Conservation (phyloP, 2,113 vertebrate species). For the Axis porcinus region DNA sequence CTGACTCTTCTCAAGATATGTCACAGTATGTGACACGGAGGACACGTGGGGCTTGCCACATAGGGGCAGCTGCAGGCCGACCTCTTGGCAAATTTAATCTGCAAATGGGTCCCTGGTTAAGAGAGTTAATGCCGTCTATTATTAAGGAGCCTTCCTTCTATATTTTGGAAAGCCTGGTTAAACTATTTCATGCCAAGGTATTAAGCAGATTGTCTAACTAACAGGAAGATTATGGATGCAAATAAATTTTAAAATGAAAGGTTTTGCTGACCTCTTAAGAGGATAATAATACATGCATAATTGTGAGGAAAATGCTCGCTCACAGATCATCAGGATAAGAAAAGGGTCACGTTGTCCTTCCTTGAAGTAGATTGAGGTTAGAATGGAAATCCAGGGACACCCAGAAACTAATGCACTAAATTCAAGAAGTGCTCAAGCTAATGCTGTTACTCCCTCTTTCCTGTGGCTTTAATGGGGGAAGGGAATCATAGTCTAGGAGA, state of each 20-base stretch:
- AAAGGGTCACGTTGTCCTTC: constrained; percentile 49
- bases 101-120: constrained; percentile 89
- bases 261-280: constrained; percentile 69
- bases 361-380: constrained; percentile 35
- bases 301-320: constrained; percentile 29
- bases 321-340: constrained; percentile 46
- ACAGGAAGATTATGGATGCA: constrained; percentile 63
- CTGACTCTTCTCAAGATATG: constrained; percentile 77
- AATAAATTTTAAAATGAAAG: constrained; percentile 60
- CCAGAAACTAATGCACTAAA: neutral
- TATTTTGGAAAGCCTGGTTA: constrained; percentile 76
- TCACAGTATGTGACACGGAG: constrained; percentile 63
- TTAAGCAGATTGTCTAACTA: constrained; percentile 68
- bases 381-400: neutral
- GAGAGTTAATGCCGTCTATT: constrained; percentile 86
- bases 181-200: constrained; percentile 73
- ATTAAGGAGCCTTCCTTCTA: constrained; percentile 60
- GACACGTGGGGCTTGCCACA: constrained; percentile 63
- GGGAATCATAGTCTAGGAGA: neutral
- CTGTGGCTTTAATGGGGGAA: neutral
- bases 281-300: constrained; percentile 49
- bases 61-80: constrained; percentile 84
- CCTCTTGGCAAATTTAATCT: constrained; percentile 87
- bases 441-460: neutral
- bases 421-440: neutral